Conservation (phyloP, 2,888 invertebrate species). For the Ypsolopha scabrella region DNA sequence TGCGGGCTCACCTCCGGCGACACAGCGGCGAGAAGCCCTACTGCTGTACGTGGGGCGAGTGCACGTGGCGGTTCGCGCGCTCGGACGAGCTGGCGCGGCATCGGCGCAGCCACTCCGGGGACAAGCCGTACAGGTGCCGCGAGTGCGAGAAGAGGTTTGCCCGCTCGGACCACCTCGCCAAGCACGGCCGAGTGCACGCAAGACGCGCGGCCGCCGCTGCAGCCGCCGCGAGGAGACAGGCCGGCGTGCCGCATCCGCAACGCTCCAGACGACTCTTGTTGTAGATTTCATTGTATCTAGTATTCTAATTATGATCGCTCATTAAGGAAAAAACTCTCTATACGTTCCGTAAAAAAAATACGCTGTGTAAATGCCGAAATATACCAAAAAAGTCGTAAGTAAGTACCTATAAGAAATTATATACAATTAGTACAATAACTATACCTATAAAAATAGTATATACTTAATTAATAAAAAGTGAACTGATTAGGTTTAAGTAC, state of each 20-base stretch:
- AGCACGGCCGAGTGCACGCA: slow-evolving; percentile 89
- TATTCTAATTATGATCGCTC: background rate
- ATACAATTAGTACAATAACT: too few relatives aligned
- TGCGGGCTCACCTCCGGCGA: slow-evolving; percentile 88
- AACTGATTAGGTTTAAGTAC: background rate
- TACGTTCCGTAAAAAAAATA: too few relatives aligned
- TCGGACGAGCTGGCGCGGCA: slow-evolving; percentile 95
- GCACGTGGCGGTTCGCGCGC: slow-evolving; percentile 93
- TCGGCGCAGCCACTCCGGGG: slow-evolving; percentile 93
- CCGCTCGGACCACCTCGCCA: slow-evolving; percentile 93
- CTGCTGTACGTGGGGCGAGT: slow-evolving; percentile 81
- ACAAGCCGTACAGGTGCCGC: slow-evolving; percentile 92
- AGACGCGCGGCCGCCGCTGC: slow-evolving; percentile 63
- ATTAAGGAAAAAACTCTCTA: background rate
- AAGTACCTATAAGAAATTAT: too few relatives aligned
- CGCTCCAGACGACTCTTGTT: background rate
- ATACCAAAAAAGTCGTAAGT: background rate
- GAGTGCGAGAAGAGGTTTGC: slow-evolving; percentile 92
- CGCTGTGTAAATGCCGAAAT: background rate
- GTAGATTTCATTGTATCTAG: background rate
- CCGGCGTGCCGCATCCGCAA: slow-evolving; percentile 7
- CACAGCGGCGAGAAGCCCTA: slow-evolving; percentile 88
- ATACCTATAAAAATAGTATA: background rate
- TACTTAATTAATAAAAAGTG: background rate
- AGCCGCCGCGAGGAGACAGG: slow-evolving; percentile 19